Evolutionary conservation across 1,140 invertebrate species (phyloP).

Genomic region (Lasioglossum baleicum): DNA sequence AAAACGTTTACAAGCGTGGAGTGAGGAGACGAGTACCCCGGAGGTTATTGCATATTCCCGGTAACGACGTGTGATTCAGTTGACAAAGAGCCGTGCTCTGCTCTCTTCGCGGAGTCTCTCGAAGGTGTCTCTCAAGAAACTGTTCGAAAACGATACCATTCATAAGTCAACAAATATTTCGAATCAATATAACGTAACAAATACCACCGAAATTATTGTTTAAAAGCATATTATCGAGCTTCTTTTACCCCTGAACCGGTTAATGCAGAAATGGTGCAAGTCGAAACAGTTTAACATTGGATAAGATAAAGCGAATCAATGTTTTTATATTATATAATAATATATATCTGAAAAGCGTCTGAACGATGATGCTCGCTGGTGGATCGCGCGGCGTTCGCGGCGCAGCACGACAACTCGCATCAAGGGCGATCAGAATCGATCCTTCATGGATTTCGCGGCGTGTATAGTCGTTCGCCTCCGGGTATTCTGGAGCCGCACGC

Average conservation of each 20-base stretch:
- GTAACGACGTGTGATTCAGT: slow-evolving; percentile 29
- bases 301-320: no score
- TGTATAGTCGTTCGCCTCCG: slow-evolving; percentile 43
- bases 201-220: no score
- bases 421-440: slow-evolving; percentile 12
- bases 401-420: not conserved
- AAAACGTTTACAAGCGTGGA: slow-evolving; percentile 13
- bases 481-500: slow-evolving; percentile 21
- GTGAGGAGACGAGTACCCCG: not conserved
- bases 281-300: no score
- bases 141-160: no score
- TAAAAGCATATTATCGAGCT: no score
- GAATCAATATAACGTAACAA: no score
- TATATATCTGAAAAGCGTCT: not conserved
- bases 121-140: no score
- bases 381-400: not conserved
- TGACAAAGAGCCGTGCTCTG: slow-evolving; percentile 13
- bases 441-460: slow-evolving; percentile 41
- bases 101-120: no score
- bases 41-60: slow-evolving; percentile 31
- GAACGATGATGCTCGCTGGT: not conserved
- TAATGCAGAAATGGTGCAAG: no score
- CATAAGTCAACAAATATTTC: no score
- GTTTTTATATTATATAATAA: no score
- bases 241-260: no score